These are phyloP conservation scores for Chrysocyon brachyurus DNA, from an alignment of 2,797 vertebrate genomes.

Conservation along the genomic window DNA sequence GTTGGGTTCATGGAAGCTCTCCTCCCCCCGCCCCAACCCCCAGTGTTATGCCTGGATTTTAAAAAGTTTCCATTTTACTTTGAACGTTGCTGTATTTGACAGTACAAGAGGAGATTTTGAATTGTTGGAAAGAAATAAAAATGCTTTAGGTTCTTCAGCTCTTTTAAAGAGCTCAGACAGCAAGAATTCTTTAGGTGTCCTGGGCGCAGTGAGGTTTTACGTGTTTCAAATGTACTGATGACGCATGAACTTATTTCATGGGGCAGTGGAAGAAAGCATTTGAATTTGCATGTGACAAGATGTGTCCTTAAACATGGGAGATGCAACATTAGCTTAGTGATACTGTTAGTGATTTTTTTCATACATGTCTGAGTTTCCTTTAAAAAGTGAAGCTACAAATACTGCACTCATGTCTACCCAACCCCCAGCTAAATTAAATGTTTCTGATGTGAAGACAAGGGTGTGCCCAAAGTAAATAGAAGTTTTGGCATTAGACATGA, in stretches of 20 bases:
- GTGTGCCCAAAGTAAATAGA: neutral
- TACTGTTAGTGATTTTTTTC: neutral
- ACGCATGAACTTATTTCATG: neutral
- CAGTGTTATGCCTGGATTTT: neutral
- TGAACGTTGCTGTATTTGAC: neutral
- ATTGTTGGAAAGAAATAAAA: neutral
- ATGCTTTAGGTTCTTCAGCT: neutral
- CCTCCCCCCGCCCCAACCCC: accelerated
- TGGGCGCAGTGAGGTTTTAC: neutral
- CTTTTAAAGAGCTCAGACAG: slow-evolving; percentile 39
- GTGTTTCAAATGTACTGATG: neutral
- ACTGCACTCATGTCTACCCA: neutral
- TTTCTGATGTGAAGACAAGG: slow-evolving; percentile 18
- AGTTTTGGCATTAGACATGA: neutral
- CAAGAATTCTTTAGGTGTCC: neutral
- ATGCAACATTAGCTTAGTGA: neutral
- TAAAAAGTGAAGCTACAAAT: neutral
- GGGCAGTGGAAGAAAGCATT: neutral
- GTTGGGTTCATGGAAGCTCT: neutral
- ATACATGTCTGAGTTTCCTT: neutral
- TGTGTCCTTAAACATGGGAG: neutral
- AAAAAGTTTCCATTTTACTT: neutral
- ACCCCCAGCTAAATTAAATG: neutral
- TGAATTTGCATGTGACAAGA: slow-evolving; percentile 5
- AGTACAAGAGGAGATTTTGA: neutral